Percentiles rank a stretch among this genome's conserved stretches.
These are phyloP conservation scores for Eufriesea mexicana DNA, from an alignment of 1,140 invertebrate genomes.

Conservation along the genomic window DNA sequence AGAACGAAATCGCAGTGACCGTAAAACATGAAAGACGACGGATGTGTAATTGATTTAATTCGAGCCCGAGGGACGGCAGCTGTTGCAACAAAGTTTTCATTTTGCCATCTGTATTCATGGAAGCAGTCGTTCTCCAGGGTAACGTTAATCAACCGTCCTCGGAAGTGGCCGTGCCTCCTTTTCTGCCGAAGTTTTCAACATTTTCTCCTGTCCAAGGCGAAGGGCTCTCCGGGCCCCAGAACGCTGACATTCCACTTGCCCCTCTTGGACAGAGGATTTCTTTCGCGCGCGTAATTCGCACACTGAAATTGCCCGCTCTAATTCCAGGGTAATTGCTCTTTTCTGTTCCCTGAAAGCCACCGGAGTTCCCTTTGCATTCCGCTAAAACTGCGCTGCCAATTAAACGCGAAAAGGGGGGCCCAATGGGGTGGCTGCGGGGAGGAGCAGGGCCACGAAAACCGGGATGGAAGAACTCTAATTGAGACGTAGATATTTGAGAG, in stretches of 20 bases:
- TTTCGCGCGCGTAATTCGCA: constrained; percentile 73
- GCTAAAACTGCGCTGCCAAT: constrained; percentile 71
- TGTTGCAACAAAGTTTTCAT: constrained; percentile 42
- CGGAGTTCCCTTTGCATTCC: constrained; percentile 69
- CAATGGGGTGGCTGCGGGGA: background rate
- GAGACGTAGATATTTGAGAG: constrained; percentile 78
- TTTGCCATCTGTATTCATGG: constrained; percentile 50
- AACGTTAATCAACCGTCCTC: constrained; percentile 16
- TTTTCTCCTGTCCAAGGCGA: constrained; percentile 9
- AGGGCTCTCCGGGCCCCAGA: background rate
- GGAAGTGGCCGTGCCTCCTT: background rate
- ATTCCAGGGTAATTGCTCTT: constrained; percentile 78
- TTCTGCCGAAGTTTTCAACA: constrained; percentile 38
- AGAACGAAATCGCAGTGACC: background rate
- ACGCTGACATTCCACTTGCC: constrained; percentile 46
- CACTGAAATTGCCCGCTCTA: constrained; percentile 72
- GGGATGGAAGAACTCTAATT: constrained; percentile 72
- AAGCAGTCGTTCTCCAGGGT: constrained; percentile 12
- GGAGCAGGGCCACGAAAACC: background rate
- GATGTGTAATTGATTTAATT: constrained; percentile 52
- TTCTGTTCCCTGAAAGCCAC: constrained; percentile 59
- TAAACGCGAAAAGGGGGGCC: constrained; percentile 58
- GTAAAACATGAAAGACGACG: constrained; percentile 20
- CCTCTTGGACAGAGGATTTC: constrained; percentile 53
- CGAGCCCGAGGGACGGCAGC: constrained; percentile 30